Evolutionary conservation across 2,797 vertebrate genomes (phyloP).

Genomic region (Peromyscus attwateri): DNA sequence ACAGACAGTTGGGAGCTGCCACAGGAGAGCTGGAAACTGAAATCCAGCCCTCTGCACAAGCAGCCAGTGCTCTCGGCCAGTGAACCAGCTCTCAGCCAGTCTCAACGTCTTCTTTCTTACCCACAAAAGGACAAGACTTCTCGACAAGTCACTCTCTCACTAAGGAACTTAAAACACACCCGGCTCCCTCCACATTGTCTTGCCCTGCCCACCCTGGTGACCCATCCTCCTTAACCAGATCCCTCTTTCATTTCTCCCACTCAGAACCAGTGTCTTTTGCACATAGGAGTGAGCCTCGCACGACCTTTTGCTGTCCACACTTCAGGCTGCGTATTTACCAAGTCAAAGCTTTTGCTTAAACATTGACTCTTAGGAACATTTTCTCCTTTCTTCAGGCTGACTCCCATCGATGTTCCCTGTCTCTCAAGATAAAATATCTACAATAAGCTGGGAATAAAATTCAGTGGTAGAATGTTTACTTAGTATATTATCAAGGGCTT

Average conservation of each 20-base stretch:
- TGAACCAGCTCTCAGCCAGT: background rate
- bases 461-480: background rate
- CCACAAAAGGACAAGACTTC: background rate
- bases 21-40: background rate
- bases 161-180: background rate
- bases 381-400: constrained; percentile 38
- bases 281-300: background rate
- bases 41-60: background rate
- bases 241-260: background rate
- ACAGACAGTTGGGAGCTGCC: background rate
- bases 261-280: constrained; percentile 6
- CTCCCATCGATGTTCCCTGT: background rate
- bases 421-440: constrained; percentile 45
- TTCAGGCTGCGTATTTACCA: background rate
- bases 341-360: constrained; percentile 44
- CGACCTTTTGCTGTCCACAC: background rate
- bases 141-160: background rate
- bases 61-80: background rate
- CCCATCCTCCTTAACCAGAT: background rate
- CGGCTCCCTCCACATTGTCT: background rate
- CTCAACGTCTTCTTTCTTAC: constrained; percentile 24
- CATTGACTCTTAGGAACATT: constrained; percentile 27
- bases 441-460: background rate
- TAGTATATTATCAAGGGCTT: background rate
- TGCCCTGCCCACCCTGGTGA: background rate